Evolutionary conservation across 2,888 invertebrate genomes (phyloP).

Genomic region (Polydesmus complanatus): DNA sequence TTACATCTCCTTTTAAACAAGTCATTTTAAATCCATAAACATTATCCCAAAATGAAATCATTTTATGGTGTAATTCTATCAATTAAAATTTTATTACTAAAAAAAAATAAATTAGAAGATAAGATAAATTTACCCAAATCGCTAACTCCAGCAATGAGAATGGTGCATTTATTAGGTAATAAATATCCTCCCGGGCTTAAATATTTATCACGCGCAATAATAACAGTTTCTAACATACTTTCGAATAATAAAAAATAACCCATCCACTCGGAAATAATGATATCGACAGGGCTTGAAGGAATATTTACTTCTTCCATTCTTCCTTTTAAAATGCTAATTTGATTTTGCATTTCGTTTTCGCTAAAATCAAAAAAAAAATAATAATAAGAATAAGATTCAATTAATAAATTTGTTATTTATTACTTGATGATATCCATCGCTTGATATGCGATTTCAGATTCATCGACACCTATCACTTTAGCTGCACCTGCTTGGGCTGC

Average conservation of each 20-base stretch:
- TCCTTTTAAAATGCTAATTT: conserved; percentile 66
- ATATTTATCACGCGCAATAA: conserved; percentile 71
- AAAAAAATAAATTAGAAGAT: not conserved
- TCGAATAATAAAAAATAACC: conserved; percentile 93
- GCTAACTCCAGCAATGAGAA: conserved; percentile 64
- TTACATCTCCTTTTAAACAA: conserved; percentile 69
- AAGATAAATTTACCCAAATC: conserved; percentile 47
- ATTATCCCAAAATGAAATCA: conserved; percentile 77
- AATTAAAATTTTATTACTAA: conserved; percentile 3
- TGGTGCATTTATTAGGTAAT: conserved; percentile 69
- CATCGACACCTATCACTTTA: conserved; percentile 43
- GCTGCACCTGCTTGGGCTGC: conserved; percentile 81
- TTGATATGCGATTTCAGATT: conserved; percentile 36
- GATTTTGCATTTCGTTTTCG: conserved; percentile 59
- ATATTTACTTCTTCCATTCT: conserved; percentile 67
- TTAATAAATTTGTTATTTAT: not conserved
- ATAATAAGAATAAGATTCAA: not conserved
- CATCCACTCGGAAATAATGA: conserved; percentile 98
- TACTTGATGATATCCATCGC: conserved; percentile 37
- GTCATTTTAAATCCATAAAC: conserved; percentile 91
- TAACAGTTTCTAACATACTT: conserved; percentile 88
- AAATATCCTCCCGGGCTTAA: conserved; percentile 60
- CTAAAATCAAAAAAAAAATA: conserved; percentile 28
- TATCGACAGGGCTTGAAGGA: conserved; percentile 64
- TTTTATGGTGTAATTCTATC: conserved; percentile 49